These are phyloP conservation scores for Beris chalybata DNA, from an alignment of 2,888 invertebrate genomes.

Conservation along the genomic window DNA sequence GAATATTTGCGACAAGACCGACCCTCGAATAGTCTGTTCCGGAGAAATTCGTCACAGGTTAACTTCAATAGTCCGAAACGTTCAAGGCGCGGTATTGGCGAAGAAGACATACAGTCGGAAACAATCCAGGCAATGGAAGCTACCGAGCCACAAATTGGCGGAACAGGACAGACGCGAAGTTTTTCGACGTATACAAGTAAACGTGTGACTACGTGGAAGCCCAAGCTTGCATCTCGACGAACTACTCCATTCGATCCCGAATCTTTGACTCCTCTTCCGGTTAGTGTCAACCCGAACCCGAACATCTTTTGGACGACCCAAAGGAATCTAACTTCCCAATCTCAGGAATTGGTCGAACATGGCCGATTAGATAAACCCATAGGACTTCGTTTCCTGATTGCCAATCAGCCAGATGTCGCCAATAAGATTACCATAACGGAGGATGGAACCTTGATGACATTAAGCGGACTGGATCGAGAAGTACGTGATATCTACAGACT, in stretches of 20 bases:
- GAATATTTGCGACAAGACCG: conserved; percentile 37
- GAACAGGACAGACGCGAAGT: conserved; percentile 7
- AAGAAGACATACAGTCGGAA: not conserved
- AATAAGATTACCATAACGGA: conserved; percentile 76
- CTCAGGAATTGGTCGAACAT: not conserved
- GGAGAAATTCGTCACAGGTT: conserved; percentile 22
- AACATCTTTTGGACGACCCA: conserved; percentile 9
- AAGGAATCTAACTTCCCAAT: conserved; percentile 14
- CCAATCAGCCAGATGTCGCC: conserved; percentile 79
- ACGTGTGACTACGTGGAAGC: conserved; percentile 37
- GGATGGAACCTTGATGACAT: conserved; percentile 79
- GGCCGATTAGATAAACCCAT: conserved; percentile 45
- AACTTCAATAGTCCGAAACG: conserved; percentile 20
- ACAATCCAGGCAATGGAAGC: conserved; percentile 1
- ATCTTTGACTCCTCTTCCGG: not conserved
- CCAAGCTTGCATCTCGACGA: conserved; percentile 16
- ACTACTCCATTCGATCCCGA: not conserved
- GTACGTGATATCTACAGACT: conserved; percentile 70
- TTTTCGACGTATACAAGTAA: conserved; percentile 15
- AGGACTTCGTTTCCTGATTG: conserved; percentile 72
- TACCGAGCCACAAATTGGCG: conserved; percentile 1
- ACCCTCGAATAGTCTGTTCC: conserved; percentile 38
- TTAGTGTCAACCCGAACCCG: not conserved
- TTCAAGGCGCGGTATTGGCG: conserved; percentile 21
- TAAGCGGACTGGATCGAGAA: conserved; percentile 77